These are phyloP conservation scores for Zaprionus capensis DNA, from an alignment of 1,140 invertebrate genomes.

Conservation along the genomic window DNA sequence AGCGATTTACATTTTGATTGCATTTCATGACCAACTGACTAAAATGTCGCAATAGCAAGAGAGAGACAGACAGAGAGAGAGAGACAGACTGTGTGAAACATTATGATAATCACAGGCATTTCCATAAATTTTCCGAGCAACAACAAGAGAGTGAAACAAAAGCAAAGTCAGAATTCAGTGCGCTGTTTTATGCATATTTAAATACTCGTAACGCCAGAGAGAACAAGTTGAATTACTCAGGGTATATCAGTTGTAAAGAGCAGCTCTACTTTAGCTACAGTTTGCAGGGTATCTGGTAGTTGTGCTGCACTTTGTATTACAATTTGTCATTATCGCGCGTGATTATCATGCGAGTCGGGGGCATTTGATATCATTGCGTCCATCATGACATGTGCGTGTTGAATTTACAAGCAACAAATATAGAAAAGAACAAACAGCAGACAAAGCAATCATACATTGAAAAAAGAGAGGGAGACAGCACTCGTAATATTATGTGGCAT, in stretches of 20 bases:
- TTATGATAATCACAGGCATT: conserved; percentile 47
- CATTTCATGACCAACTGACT: conserved; percentile 35
- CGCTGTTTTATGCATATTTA: conserved; percentile 48
- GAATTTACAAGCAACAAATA: conserved; percentile 46
- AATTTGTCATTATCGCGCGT: conserved; percentile 42
- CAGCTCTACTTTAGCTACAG: background rate
- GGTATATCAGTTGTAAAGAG: background rate
- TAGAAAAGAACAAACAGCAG: conserved; percentile 11
- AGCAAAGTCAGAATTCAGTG: conserved; percentile 5
- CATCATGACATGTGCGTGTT: conserved; percentile 50
- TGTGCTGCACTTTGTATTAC: background rate
- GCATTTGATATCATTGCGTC: conserved; percentile 47
- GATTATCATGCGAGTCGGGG: conserved; percentile 62
- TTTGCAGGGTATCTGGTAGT: conserved; percentile 5
- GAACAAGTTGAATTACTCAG: conserved; percentile 22
- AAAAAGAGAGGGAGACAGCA: background rate
- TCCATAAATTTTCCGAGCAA: conserved; percentile 33
- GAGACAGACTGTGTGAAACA: conserved; percentile 14
- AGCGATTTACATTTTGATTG: conserved; percentile 49
- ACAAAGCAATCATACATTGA: conserved; percentile 29
- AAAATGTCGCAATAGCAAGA: background rate
- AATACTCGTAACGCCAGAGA: conserved; percentile 21
- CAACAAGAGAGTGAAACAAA: conserved; percentile 4
- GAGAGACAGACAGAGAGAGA: background rate
- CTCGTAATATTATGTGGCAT: background rate